Conservation (phyloP, 2,888 invertebrate species). For the Caradrina kadenii region DNA sequence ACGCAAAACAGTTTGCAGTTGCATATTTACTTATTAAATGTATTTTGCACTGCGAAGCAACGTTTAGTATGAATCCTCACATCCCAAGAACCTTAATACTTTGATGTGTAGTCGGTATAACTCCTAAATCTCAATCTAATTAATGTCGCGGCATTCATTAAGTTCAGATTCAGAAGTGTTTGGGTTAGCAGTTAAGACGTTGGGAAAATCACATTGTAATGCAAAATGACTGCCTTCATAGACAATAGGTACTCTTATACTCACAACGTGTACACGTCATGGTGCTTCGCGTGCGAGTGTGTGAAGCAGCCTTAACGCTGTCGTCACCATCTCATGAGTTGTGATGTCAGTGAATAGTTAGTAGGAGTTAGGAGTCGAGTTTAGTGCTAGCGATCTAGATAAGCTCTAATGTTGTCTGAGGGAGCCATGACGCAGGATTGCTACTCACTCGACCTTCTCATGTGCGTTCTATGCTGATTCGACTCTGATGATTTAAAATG, state of each 20-base stretch:
- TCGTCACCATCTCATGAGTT: conserved; percentile 19
- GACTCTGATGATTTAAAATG: background rate
- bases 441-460: background rate
- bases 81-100: conserved; percentile 13
- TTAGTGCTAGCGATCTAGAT: conserved; percentile 16
- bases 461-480: background rate
- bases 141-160: conserved; percentile 2
- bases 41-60: background rate
- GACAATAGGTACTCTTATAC: background rate
- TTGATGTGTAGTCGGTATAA: background rate
- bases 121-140: conserved; percentile 25
- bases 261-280: background rate
- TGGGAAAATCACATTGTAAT: conserved; percentile 36
- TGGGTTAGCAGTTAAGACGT: conserved; percentile 7
- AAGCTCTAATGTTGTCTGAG: conserved; percentile 7
- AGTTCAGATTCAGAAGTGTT: background rate
- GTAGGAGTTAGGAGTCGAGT: conserved; percentile 9
- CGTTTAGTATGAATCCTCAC: background rate
- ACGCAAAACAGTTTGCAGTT: background rate
- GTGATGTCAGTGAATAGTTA: conserved; percentile 11
- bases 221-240: conserved; percentile 31
- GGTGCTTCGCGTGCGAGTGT: background rate
- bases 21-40: too few relatives aligned
- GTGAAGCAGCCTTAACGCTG: conserved; percentile 9
- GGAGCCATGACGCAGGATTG: background rate